Evolutionary conservation across 2,797 vertebrate species (phyloP).

Genomic region (Catostomus latipinnis): DNA sequence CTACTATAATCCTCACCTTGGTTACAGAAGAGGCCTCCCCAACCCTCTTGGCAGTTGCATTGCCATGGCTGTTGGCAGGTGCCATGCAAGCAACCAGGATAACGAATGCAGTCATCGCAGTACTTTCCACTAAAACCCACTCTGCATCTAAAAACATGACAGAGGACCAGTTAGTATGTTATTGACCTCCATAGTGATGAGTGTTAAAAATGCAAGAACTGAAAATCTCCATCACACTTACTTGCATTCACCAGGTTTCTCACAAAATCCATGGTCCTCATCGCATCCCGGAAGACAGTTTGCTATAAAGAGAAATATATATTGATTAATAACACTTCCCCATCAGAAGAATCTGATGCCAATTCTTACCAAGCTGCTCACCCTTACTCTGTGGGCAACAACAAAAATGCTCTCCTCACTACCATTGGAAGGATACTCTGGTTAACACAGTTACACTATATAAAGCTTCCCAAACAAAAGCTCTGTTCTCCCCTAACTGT

Average conservation of each 20-base stretch:
- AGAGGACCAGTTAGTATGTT: slow-evolving; percentile 20
- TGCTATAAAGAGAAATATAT: slow-evolving; percentile 77
- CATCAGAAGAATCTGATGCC: slow-evolving; percentile 56
- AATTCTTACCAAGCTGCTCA: slow-evolving; percentile 45
- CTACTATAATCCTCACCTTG: slow-evolving; percentile 84
- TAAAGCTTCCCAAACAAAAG: slow-evolving; percentile 90
- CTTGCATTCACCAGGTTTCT: slow-evolving; percentile 98
- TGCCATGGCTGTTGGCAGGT: slow-evolving; percentile 99
- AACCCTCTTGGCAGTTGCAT: slow-evolving; percentile 98
- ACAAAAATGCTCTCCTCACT: slow-evolving; percentile 74
- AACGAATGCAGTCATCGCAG: slow-evolving; percentile 96
- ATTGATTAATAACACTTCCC: slow-evolving; percentile 62
- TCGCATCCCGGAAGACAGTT: slow-evolving; percentile 96
- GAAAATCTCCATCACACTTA: slow-evolving; percentile 75
- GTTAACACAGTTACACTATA: slow-evolving; percentile 91
- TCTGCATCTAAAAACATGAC: slow-evolving; percentile 82
- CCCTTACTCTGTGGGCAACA: slow-evolving; percentile 50
- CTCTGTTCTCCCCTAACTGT: slow-evolving; percentile 91
- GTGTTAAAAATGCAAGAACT: neutral
- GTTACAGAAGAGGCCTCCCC: slow-evolving; percentile 99
- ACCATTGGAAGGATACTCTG: slow-evolving; percentile 81
- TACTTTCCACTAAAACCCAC: slow-evolving; percentile 97
- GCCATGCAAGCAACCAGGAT: slow-evolving; percentile 96
- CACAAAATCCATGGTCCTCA: slow-evolving; percentile 93
- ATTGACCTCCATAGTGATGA: neutral